Conservation (phyloP, 2,797 vertebrate species). For the Bryconaethiops microstoma region DNA sequence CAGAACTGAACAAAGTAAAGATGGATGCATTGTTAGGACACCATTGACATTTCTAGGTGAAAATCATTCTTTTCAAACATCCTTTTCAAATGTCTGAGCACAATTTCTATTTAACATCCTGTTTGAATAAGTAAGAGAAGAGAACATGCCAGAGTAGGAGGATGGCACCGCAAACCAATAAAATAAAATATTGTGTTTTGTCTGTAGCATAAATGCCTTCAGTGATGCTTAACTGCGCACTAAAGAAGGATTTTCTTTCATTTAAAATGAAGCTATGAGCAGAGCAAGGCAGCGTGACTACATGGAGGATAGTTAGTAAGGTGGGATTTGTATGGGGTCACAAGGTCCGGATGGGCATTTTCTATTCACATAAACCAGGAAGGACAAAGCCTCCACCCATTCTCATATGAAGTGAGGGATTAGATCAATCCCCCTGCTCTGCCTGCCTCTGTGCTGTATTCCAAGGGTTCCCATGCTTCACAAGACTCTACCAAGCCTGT, state of each 20-base stretch:
- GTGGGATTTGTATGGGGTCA: background rate
- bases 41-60: too few species aligned
- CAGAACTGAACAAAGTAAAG: too few species aligned
- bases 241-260: conserved; percentile 54
- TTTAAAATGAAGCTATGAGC: background rate
- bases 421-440: conserved; percentile 65
- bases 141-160: too few species aligned
- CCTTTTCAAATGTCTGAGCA: too few species aligned
- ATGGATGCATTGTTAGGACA: too few species aligned
- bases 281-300: background rate
- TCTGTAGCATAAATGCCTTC: conserved; percentile 28
- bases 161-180: too few species aligned
- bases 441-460: conserved; percentile 50
- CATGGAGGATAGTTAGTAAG: conserved; percentile 22
- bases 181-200: too few species aligned
- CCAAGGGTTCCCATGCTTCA: conserved; percentile 69
- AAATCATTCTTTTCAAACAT: too few species aligned
- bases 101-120: too few species aligned
- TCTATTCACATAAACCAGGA: conserved; percentile 52
- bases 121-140: too few species aligned
- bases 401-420: conserved; percentile 66
- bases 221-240: conserved; percentile 51
- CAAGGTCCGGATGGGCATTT: conserved; percentile 55
- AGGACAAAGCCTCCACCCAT: conserved; percentile 49
- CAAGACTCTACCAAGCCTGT: conserved; percentile 53